A percentile compares a stretch with the other conserved stretches of the same genome.
phyloP scores from a whole-genome alignment of 2,888 invertebrate species.

The Blastobasis lacticolella region DNA sequence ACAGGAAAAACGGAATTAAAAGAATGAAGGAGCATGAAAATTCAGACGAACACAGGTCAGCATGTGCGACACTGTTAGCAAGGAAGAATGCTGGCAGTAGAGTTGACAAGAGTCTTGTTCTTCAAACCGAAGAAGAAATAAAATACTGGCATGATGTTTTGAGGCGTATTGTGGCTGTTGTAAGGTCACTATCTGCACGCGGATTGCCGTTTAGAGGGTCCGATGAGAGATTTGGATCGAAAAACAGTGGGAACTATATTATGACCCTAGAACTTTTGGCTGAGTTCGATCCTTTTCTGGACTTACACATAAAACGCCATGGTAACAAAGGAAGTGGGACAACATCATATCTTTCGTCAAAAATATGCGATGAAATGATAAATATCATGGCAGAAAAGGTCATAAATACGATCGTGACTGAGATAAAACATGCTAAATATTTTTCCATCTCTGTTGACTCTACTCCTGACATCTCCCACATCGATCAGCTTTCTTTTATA shows the following conservation, averaged over 20 bases:
- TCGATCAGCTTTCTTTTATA: no score
- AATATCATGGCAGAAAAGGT: no score
- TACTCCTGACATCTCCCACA: no score
- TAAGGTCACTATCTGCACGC: slow-evolving; percentile 7
- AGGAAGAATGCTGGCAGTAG: slow-evolving; percentile 10
- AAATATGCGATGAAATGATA: no score
- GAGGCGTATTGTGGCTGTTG: slow-evolving; percentile 7
- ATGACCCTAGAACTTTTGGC: slow-evolving; percentile 25
- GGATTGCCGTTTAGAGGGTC: slow-evolving; percentile 10
- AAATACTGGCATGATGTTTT: slow-evolving; percentile 9
- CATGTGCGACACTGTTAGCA: slow-evolving; percentile 8
- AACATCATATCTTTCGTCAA: slow-evolving; percentile 24
- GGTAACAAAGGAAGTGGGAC: slow-evolving; percentile 24
- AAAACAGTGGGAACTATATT: slow-evolving; percentile 25
- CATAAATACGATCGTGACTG: no score
- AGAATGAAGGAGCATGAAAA: slow-evolving; percentile 18
- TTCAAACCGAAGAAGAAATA: slow-evolving; percentile 9
- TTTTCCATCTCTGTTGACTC: no score
- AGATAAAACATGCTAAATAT: no score
- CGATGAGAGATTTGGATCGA: slow-evolving; percentile 12
- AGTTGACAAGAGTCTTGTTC: slow-evolving; percentile 14
- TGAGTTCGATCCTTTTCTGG: slow-evolving; percentile 26
- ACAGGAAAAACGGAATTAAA: slow-evolving; percentile 19
- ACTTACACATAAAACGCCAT: slow-evolving; percentile 19
- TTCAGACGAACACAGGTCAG: slow-evolving; percentile 17